Evolutionary conservation across 2,113 vertebrate genomes (phyloP).

Genomic region (Halichoeres trimaculatus): DNA sequence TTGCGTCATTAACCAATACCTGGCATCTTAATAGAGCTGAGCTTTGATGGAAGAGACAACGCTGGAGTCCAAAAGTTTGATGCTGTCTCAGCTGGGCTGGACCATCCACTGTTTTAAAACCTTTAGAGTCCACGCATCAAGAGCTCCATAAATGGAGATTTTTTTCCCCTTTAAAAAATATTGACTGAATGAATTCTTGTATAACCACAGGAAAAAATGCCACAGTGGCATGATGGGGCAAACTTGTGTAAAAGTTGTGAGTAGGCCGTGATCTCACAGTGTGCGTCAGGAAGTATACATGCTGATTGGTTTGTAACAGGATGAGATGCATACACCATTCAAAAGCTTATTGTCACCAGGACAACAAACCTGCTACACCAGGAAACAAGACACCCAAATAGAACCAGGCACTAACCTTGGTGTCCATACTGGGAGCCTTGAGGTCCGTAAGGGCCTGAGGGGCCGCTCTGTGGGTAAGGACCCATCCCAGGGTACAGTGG

Average conservation of each 20-base stretch:
- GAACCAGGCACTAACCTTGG: constrained; percentile 85
- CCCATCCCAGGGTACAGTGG: constrained; percentile 90
- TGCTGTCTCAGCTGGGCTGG: neutral
- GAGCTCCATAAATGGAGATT: neutral
- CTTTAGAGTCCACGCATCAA: neutral
- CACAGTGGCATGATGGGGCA: no score
- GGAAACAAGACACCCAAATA: no score
- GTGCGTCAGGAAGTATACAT: no score
- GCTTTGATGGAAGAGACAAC: neutral
- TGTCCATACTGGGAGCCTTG: constrained; percentile 94
- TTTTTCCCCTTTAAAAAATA: no score
- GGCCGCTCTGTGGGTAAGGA: constrained; percentile 90
- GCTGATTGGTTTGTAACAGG: no score
- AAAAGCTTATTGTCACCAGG: no score
- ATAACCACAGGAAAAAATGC: neutral
- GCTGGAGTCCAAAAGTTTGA: neutral
- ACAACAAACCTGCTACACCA: no score
- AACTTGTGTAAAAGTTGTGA: no score
- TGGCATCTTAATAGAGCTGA: neutral
- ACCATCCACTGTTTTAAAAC: neutral
- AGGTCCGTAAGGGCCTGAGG: constrained; percentile 89
- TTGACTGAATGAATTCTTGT: neutral
- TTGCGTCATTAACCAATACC: neutral
- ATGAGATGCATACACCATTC: no score
- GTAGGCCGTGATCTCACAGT: no score